Conservation (phyloP, 2,888 invertebrate genomes). For the Aphelenchoides bicaudatus region DNA sequence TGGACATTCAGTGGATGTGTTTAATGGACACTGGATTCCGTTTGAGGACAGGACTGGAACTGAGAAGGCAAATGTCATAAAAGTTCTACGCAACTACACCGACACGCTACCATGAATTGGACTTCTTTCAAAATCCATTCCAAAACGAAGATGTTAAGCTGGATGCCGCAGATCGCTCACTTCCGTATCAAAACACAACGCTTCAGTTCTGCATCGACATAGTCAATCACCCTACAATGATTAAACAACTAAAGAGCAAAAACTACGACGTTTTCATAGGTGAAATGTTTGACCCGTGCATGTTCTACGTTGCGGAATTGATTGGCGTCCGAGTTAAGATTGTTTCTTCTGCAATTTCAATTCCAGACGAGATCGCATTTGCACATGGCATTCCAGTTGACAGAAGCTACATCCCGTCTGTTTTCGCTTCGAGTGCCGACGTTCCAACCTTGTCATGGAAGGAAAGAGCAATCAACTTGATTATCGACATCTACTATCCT, state of each 20-base stretch:
- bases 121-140: slow-evolving; percentile 18
- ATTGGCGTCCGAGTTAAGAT: slow-evolving; percentile 8
- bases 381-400: slow-evolving; percentile 19
- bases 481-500: slow-evolving; percentile 19
- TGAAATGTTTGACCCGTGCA: slow-evolving; percentile 21
- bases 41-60: slow-evolving; percentile 15
- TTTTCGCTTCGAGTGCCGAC: slow-evolving; percentile 21
- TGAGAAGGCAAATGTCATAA: slow-evolving; percentile 13
- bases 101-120: slow-evolving; percentile 16
- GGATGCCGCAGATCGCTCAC: neutral
- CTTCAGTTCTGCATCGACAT: slow-evolving; percentile 23
- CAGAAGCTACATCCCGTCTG: slow-evolving; percentile 16
- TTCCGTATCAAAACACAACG: slow-evolving; percentile 19
- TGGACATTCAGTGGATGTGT: slow-evolving; percentile 30
- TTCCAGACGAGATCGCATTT: slow-evolving; percentile 15
- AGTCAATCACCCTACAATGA: slow-evolving; percentile 16
- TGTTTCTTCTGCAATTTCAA: slow-evolving; percentile 12
- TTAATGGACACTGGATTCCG: slow-evolving; percentile 11
- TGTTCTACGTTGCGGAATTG: slow-evolving; percentile 17
- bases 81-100: slow-evolving; percentile 12
- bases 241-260: neutral
- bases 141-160: slow-evolving; percentile 7
- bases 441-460: slow-evolving; percentile 16
- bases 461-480: slow-evolving; percentile 15
- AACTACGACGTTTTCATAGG: slow-evolving; percentile 23